A percentile compares a stretch with the other conserved stretches of the same genome.
Conservation (phyloP, 2,888 invertebrate genomes). For the Myopa tessellatipennis region DNA sequence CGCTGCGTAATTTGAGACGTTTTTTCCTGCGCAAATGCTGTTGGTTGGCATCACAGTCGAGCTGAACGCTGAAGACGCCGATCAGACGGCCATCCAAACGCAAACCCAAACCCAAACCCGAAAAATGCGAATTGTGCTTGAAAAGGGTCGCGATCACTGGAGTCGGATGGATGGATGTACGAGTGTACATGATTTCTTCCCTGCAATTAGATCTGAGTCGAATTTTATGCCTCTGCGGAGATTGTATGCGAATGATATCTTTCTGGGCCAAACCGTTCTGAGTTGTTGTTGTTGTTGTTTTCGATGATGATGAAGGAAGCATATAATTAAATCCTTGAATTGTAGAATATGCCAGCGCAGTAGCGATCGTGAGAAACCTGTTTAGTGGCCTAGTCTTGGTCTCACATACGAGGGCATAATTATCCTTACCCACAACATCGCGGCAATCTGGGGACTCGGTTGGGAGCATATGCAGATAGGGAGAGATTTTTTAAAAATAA, state of each 20-base stretch:
- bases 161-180: background rate
- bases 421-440: constrained; percentile 1
- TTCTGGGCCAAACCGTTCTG: background rate
- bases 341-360: background rate
- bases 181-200: constrained; percentile 15
- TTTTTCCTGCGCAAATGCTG: constrained; percentile 48
- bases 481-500: background rate
- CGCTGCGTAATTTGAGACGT: constrained; percentile 52
- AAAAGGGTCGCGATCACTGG: constrained; percentile 26
- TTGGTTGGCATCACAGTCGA: background rate
- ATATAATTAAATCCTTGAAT: constrained; percentile 31
- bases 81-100: background rate
- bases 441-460: background rate
- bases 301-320: background rate
- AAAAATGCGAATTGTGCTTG: constrained; percentile 30
- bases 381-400: background rate
- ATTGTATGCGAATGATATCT: constrained; percentile 11
- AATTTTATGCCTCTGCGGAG: constrained; percentile 4
- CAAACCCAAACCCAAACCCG: background rate
- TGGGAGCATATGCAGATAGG: background rate
- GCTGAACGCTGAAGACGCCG: background rate
- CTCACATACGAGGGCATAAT: background rate
- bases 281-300: background rate
- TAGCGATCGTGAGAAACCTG: constrained; percentile 38
- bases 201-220: constrained; percentile 29